Percentiles rank a stretch among this genome's conserved stretches.
phyloP scores from a whole-genome alignment of 2,797 vertebrate species.

The Poeciliopsis gracilis region DNA sequence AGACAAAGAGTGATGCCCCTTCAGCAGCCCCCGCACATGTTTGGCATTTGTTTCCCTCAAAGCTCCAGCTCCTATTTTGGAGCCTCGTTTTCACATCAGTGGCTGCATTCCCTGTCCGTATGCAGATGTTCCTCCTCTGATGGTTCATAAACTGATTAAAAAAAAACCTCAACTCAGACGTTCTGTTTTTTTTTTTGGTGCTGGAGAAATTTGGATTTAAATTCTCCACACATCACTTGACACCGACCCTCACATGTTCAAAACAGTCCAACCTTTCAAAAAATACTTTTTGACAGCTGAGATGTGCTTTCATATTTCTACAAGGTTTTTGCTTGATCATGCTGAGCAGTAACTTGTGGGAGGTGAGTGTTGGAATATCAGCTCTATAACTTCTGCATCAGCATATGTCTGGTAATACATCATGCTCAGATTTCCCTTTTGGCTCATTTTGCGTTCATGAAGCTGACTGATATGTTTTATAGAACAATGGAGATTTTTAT shows the following conservation, averaged over 20 bases:
- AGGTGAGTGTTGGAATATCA: conserved; percentile 59
- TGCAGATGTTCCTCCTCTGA: conserved; percentile 46
- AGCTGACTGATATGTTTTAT: conserved; percentile 27
- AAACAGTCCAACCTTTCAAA: conserved; percentile 7
- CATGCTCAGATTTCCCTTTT: conserved; percentile 42
- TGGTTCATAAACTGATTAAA: conserved; percentile 28
- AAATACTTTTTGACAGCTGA: conserved; percentile 9
- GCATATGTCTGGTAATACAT: conserved; percentile 61
- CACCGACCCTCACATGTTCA: conserved; percentile 14
- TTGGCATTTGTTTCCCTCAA: conserved; percentile 59
- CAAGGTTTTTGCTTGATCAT: conserved; percentile 26
- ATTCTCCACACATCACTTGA: background rate
- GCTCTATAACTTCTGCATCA: conserved; percentile 58
- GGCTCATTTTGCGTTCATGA: conserved; percentile 27
- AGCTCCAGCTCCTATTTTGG: conserved; percentile 43
- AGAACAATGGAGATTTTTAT: conserved; percentile 21
- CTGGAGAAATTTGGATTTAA: conserved; percentile 16
- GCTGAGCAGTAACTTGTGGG: conserved; percentile 25
- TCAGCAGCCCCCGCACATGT: conserved; percentile 40
- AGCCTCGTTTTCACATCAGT: conserved; percentile 22
- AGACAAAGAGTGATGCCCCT: conserved; percentile 59
- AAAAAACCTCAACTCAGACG: background rate
- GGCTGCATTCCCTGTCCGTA: conserved; percentile 25
- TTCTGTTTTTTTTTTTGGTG: conserved; percentile 1
- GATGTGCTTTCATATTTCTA: background rate